Base-by-base conservation (phyloP, 2,888 invertebrate species). In the Rhimphoctona megacephalus region DNA sequence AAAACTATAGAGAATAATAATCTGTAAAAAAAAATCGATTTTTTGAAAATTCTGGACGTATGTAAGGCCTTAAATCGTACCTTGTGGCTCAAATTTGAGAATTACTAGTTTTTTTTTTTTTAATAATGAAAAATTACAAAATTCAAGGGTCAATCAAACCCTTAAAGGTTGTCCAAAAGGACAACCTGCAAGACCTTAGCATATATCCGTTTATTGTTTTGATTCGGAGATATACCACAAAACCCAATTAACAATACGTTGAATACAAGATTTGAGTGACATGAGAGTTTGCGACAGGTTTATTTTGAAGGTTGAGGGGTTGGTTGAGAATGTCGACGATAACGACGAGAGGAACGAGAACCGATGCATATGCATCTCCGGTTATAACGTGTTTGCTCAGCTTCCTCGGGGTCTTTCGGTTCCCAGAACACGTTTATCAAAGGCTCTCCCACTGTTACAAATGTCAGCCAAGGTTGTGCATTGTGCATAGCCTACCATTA, bases 361-460 rank as follows among this genome's bases (percentile, higher is more conserved):
- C 74, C 69, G 77, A 83, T 87, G 83, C 87, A 87, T 87, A 85
- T 85, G 83, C 85, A 87, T 85, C 69, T 54, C 43, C 64, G 64
- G 76, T 25, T 73, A 81, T 76, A 85, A 80, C 76, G 77, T 84
- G 77, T 87, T 83, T 85, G 85, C 80, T 66, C 73, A 82, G 82
- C 66, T 77, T 82, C 85, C 77, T 19, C 83, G 49, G 33, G 83
- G 54, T 46, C 79, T 74, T 83, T 74, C 64, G 54, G 57, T 74
- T 67, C 64, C 69, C 61, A 69, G 67, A 46, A 69, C 74, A 43
- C 57, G 79, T 79, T 83, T 79, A 57, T 54, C 83, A 78, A 79
- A 74, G 79, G 67, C 39, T 22, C 22, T 39, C 25, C 61, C 43
- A 11, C 61, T 39, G 72, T 52, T 72, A 72, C 52, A 52, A 72